These are phyloP conservation scores for Thalpophila matura DNA, from an alignment of 2,888 invertebrate species.

Conservation along the genomic window DNA sequence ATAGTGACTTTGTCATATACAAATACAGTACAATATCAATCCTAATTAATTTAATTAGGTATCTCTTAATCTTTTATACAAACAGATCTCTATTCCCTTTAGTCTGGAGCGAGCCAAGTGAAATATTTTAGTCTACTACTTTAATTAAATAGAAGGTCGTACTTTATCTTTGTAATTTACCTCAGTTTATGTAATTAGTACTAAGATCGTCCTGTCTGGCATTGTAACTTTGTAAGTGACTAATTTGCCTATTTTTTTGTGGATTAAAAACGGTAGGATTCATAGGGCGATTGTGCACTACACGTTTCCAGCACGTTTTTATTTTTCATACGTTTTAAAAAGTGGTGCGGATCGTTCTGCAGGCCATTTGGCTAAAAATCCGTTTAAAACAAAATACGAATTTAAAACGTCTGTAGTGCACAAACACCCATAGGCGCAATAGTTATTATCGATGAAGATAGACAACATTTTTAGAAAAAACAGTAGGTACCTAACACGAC, in stretches of 20 bases:
- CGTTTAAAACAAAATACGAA: too few relatives aligned
- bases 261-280: neutral
- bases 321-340: neutral
- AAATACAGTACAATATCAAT: neutral
- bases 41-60: conserved; percentile 4
- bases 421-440: too few relatives aligned
- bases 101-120: conserved; percentile 9
- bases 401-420: too few relatives aligned
- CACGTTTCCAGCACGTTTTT: too few relatives aligned
- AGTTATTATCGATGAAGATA: too few relatives aligned
- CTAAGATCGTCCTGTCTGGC: neutral
- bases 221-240: neutral
- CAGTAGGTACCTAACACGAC: too few relatives aligned
- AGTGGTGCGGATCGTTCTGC: too few relatives aligned
- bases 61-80: neutral
- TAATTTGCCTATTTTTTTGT: neutral
- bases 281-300: too few relatives aligned
- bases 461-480: too few relatives aligned
- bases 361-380: too few relatives aligned
- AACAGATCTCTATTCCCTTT: neutral
- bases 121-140: conserved; percentile 16
- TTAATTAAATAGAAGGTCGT: conserved; percentile 33
- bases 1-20: neutral
- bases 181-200: conserved; percentile 32
- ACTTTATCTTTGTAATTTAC: conserved; percentile 20